Base-by-base conservation (phyloP, 2,888 invertebrate genomes). In the Cephonodes hylas region DNA sequence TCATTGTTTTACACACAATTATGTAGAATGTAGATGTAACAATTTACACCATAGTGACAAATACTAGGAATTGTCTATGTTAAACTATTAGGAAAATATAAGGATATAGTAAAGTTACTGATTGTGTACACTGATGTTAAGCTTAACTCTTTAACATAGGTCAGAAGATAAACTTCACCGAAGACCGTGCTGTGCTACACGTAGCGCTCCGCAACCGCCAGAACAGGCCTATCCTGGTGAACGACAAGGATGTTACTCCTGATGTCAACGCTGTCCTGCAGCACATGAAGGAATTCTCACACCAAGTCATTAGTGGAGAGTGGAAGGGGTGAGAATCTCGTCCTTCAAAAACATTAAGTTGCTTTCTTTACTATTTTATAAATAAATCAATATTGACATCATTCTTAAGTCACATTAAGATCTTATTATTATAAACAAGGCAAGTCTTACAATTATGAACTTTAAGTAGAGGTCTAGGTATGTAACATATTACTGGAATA, bases 151-250 rank as follows among this genome's bases (percentile, higher is more conserved):
- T 46, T 60, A 8, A 18, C 10, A 0, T 67, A 93, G 99, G 99
- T n/a, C 94, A 97, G 77, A 97, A 97, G 85, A 99, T 99, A 69
- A 99, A 99, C 92, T 97, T 98, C 81, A 99, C 99, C 0, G 99
- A 99, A 88, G 95, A 97, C 81, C 95, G 99, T 61, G 97, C 99
- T 15, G 99, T 99, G 0, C 92, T 99, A 7, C 99, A 99, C 84
- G 93, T 96, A 18, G 99, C 99, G 2, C 93, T 99, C 46, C 95
- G 99, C 61, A 99, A 99, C 88, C 94, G 97, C 57, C 90, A 94
- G 66, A 96, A 96, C 85, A 89, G 85, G 7, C 95, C 97, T 0
- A 96, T 99, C 72, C 66, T 95, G 18, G 96, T 99, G 2, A 77
- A 76, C 15, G 88, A 85, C 2, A 85, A 85, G 62, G 97, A 99